Evolutionary conservation across 2,888 invertebrate species (phyloP).

Genomic region (Odontocolon sp.): DNA sequence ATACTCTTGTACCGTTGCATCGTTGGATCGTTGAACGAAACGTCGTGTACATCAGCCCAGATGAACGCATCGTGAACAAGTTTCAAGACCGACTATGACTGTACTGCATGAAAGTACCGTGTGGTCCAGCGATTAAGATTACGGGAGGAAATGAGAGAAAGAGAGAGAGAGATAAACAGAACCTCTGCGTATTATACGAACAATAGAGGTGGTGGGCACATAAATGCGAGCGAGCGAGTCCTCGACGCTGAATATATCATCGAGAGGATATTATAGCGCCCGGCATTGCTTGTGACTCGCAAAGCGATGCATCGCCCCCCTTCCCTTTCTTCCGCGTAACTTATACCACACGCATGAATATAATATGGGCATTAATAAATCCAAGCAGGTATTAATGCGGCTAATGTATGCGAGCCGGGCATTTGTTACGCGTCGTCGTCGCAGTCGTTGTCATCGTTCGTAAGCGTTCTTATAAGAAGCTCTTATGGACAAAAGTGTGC

Average conservation of each 20-base stretch:
- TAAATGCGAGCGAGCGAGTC: conserved; percentile 43
- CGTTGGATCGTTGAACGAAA: conserved; percentile 6
- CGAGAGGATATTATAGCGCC: conserved; percentile 61
- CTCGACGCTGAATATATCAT: conserved; percentile 77
- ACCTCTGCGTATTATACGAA: conserved; percentile 43
- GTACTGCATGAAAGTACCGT: conserved; percentile 16
- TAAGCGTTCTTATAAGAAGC: conserved; percentile 46
- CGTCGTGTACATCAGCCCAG: conserved; percentile 11
- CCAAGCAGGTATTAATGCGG: conserved; percentile 78
- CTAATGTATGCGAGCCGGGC: conserved; percentile 77
- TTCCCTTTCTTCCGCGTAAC: conserved; percentile 55
- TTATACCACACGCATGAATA: conserved; percentile 73
- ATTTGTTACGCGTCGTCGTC: conserved; percentile 77
- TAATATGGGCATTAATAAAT: conserved; percentile 80
- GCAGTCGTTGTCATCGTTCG: conserved; percentile 71
- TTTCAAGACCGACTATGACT: conserved; percentile 33
- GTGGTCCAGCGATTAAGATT: conserved; percentile 44
- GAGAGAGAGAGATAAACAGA: too few relatives aligned
- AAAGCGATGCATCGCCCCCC: conserved; percentile 49
- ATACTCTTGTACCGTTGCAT: conserved; percentile 3
- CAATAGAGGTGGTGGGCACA: conserved; percentile 48
- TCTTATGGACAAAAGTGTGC: conserved; percentile 50
- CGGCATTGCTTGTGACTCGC: conserved; percentile 51
- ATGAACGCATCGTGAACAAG: conserved; percentile 3
- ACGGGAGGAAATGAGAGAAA: conserved; percentile 35